Evolutionary conservation across 2,797 vertebrate species (phyloP).

Genomic region (Macropus fuliginosus): DNA sequence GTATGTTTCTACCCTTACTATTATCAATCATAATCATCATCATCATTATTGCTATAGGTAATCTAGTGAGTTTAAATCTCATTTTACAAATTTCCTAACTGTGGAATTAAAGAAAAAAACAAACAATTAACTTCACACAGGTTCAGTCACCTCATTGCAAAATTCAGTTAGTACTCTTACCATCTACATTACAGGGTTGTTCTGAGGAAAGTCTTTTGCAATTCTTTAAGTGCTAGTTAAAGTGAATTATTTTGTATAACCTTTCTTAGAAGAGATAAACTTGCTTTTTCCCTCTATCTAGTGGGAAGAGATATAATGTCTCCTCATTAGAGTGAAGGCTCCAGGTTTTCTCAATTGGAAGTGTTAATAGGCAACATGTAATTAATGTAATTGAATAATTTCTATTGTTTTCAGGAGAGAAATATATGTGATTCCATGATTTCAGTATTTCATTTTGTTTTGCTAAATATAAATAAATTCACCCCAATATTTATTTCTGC

Average conservation of each 20-base stretch:
- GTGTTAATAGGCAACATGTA: neutral
- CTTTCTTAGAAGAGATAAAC: neutral
- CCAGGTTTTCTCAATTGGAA: neutral
- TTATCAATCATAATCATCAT: neutral
- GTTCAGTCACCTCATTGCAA: neutral
- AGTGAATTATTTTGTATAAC: neutral
- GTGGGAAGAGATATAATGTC: neutral
- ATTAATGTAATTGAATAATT: too few relatives aligned
- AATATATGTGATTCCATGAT: too few relatives aligned
- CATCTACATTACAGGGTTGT: neutral
- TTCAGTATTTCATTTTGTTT: too few relatives aligned
- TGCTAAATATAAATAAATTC: too few relatives aligned
- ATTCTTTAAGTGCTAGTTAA: neutral
- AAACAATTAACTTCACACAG: neutral
- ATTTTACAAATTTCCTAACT: neutral
- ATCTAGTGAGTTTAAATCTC: neutral
- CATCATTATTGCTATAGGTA: neutral
- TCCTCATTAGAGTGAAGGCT: neutral
- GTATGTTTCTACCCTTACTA: neutral
- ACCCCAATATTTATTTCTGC: neutral
- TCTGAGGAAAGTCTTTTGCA: neutral
- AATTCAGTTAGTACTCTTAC: neutral
- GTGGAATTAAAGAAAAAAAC: neutral
- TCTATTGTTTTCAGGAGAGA: too few relatives aligned
- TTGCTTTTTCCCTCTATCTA: neutral